Evolutionary conservation across 2,797 vertebrate species (phyloP).

Genomic region (Pteropus rufus): DNA sequence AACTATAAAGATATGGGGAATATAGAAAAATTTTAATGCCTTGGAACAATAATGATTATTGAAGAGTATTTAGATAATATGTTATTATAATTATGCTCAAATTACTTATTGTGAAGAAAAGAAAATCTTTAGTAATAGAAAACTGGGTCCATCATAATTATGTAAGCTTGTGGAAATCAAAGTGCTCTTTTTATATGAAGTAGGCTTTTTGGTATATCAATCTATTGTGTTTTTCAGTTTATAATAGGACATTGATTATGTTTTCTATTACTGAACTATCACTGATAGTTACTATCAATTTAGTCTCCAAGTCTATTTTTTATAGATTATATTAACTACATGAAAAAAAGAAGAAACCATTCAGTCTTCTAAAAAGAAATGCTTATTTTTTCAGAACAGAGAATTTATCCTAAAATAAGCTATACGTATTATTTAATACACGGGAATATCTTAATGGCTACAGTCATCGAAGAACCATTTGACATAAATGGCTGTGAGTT

Average conservation of each 20-base stretch:
- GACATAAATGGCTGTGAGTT: neutral
- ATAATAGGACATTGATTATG: neutral
- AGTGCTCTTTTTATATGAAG: neutral
- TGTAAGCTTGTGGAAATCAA: neutral
- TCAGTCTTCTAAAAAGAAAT: neutral
- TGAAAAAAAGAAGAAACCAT: constrained; percentile 28
- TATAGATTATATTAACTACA: neutral
- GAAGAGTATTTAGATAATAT: neutral
- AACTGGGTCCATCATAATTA: neutral
- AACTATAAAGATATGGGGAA: neutral
- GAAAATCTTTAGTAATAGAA: constrained; percentile 21
- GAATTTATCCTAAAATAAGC: constrained; percentile 11
- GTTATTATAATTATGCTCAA: neutral
- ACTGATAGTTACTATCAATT: constrained; percentile 1
- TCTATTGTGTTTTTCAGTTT: neutral
- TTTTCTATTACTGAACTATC: constrained; percentile 34
- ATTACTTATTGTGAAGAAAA: constrained; percentile 28
- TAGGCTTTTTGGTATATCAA: neutral
- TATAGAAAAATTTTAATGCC: neutral
- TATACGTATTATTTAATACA: neutral
- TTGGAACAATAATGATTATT: neutral
- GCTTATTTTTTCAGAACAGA: neutral
- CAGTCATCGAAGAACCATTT: neutral
- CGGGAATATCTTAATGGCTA: neutral
- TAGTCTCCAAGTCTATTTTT: neutral